Evolutionary conservation across 2,797 vertebrate species (phyloP).

Genomic region (Falco cherrug): DNA sequence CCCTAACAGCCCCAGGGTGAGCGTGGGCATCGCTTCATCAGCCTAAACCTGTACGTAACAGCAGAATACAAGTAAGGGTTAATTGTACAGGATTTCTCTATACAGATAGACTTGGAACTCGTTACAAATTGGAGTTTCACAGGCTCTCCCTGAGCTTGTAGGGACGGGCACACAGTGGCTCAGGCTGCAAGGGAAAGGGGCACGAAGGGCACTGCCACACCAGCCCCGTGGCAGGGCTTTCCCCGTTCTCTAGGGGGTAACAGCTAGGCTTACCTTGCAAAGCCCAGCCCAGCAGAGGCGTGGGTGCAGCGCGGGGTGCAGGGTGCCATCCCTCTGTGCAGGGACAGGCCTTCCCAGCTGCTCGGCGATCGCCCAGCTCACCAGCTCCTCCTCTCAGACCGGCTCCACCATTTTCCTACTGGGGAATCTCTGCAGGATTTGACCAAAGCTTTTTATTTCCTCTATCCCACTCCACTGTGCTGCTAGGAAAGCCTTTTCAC

Average conservation of each 20-base stretch:
- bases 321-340: not conserved
- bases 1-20: accelerated
- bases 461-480: not conserved
- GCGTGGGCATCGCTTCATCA: not conserved
- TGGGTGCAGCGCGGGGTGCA: not conserved
- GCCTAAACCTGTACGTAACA: not conserved
- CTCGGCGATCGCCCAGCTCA: accelerated
- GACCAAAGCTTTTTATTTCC: not conserved
- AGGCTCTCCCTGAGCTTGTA: not conserved
- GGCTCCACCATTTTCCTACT: not conserved
- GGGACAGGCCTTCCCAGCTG: not conserved
- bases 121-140: not conserved
- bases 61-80: not conserved
- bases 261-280: no score
- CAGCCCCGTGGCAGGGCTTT: no score
- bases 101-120: not conserved
- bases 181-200: not conserved
- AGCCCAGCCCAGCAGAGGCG: not conserved
- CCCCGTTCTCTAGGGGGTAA: not conserved
- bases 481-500: not conserved
- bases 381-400: not conserved
- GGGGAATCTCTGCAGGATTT: not conserved
- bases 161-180: no score
- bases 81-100: not conserved
- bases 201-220: not conserved